A percentile compares a stretch with the other conserved stretches of the same genome.
These are phyloP conservation scores for Epizoanthus fatuus DNA, from an alignment of 92 coral and sea anemone genomes.

Conservation along the genomic window DNA sequence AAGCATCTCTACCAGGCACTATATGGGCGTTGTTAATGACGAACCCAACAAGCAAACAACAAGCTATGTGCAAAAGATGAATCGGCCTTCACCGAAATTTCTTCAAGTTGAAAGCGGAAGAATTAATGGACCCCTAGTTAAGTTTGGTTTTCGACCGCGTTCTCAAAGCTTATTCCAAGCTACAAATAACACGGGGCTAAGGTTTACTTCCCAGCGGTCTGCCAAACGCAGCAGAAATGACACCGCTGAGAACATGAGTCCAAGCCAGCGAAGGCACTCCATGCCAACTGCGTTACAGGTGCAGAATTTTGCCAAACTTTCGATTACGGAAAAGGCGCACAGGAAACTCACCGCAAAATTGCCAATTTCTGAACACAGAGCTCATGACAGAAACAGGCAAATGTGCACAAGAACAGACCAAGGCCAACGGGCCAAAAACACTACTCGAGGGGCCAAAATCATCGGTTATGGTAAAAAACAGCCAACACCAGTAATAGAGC, in stretches of 20 bases:
- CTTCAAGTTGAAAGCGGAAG: background rate
- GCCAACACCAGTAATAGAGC: background rate
- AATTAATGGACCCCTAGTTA: background rate
- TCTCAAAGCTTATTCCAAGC: background rate
- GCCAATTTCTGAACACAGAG: background rate
- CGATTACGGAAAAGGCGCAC: background rate
- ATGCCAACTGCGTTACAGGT: constrained; percentile 3
- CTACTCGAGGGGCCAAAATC: no score
- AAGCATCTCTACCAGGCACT: background rate
- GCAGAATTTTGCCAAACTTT: constrained; percentile 16
- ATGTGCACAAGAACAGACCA: no score
- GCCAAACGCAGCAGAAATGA: background rate
- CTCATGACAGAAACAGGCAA: background rate
- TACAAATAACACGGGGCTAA: background rate
- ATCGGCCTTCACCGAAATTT: background rate
- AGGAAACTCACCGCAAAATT: constrained; percentile 28
- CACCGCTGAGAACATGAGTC: background rate
- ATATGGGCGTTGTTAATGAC: no score
- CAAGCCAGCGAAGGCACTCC: background rate
- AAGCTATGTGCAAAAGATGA: background rate
- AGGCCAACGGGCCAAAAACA: background rate
- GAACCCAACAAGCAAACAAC: background rate
- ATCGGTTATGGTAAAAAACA: background rate
- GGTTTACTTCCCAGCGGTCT: background rate
- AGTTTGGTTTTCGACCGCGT: background rate